Percentiles rank a stretch among this genome's conserved stretches.
These are phyloP conservation scores for Hirundichthys speculiger DNA, from an alignment of 2,113 vertebrate species.

Conservation along the genomic window DNA sequence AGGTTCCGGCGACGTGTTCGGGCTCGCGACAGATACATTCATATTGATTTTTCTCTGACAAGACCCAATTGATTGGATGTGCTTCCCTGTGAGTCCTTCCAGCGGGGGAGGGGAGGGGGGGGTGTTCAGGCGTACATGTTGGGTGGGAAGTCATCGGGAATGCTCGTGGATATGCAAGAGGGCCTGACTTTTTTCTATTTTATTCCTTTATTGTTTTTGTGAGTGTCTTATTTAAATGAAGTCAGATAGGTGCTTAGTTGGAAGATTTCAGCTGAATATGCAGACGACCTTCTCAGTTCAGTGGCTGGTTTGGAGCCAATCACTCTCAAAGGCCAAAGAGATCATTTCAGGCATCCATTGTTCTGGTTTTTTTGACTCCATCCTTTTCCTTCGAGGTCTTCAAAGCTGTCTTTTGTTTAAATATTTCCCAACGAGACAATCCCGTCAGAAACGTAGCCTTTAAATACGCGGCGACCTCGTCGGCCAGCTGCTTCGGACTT, in stretches of 20 bases:
- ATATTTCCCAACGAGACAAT: slow-evolving; percentile 51
- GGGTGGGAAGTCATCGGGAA: slow-evolving; percentile 55
- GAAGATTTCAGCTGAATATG: slow-evolving; percentile 46
- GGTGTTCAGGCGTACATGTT: slow-evolving; percentile 20
- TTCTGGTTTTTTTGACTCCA: slow-evolving; percentile 43
- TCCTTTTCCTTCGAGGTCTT: slow-evolving; percentile 43
- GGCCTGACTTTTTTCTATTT: slow-evolving; percentile 38
- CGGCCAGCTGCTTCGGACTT: slow-evolving; percentile 61
- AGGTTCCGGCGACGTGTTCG: slow-evolving; percentile 49
- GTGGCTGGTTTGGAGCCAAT: slow-evolving; percentile 60
- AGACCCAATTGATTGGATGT: slow-evolving; percentile 62
- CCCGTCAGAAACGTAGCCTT: slow-evolving; percentile 60
- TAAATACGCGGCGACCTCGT: slow-evolving; percentile 54
- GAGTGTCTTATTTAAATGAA: slow-evolving; percentile 8
- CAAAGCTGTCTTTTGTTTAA: slow-evolving; percentile 33
- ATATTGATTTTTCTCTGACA: slow-evolving; percentile 61
- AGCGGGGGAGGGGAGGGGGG: slow-evolving; percentile 17
- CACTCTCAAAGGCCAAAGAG: slow-evolving; percentile 70
- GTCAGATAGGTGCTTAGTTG: slow-evolving; percentile 32
- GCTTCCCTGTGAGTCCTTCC: slow-evolving; percentile 35
- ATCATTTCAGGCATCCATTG: slow-evolving; percentile 69
- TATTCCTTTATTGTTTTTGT: slow-evolving; percentile 15
- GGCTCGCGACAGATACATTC: slow-evolving; percentile 75
- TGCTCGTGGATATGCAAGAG: slow-evolving; percentile 58
- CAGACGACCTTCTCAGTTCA: slow-evolving; percentile 32